Conservation (phyloP, 2,113 vertebrate species). For the Lethenteron reissneri region DNA sequence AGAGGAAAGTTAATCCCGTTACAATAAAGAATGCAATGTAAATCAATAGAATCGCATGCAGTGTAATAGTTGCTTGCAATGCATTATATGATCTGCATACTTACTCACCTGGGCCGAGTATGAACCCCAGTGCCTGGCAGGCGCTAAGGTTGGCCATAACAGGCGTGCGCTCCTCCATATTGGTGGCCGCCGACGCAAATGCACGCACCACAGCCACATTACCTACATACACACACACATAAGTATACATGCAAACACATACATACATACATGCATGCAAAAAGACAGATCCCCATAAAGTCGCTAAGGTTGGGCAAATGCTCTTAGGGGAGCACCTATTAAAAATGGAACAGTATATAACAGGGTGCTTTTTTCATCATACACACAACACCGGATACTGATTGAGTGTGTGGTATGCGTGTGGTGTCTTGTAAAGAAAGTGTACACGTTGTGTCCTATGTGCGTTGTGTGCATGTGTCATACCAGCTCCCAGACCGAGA, state of each 20-base stretch:
- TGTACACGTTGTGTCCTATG: not conserved
- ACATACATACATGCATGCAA: not conserved
- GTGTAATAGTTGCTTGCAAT: too few species aligned
- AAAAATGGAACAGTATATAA: not conserved
- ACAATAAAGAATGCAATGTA: too few species aligned
- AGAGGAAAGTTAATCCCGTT: too few species aligned
- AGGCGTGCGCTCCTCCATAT: constrained; percentile 53
- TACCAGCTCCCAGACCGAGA: constrained; percentile 88
- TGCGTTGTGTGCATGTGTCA: not conserved
- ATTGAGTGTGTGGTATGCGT: not conserved
- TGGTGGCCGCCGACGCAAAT: constrained; percentile 70
- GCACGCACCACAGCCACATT: constrained; percentile 75
- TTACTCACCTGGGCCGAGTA: constrained; percentile 64
- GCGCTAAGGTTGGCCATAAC: constrained; percentile 89
- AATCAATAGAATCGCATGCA: too few species aligned
- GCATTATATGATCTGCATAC: too few species aligned
- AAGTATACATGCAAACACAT: not conserved
- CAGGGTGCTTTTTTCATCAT: not conserved
- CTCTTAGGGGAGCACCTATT: not conserved
- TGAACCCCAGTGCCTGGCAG: constrained; percentile 78
- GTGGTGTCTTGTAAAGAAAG: not conserved
- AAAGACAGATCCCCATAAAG: not conserved
- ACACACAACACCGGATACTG: not conserved
- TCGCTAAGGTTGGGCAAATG: not conserved
- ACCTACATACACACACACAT: constrained; percentile 24